Evolutionary conservation across 2,888 invertebrate species (phyloP), one percentile per base, ranked within the genome.

Genomic region (Zele albiditarsus): DNA sequence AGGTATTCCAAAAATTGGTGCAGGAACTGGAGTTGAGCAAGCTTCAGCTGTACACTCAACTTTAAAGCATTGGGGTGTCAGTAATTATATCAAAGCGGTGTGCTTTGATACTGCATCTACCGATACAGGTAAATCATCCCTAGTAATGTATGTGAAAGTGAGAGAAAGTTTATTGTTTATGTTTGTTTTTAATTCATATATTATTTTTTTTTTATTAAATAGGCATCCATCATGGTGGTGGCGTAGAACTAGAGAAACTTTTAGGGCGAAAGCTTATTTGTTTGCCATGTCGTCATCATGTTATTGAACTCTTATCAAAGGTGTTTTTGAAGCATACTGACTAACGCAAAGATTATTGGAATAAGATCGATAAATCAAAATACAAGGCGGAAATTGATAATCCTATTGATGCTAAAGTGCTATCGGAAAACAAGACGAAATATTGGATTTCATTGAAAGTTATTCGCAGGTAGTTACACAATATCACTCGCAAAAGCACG

Each of bases 51-150:
- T 76, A 38, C 25, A 71, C 10, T 27, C 25, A n/a, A 67, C 69
- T n/a, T 71, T 73, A 28, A 70, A 76, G 8, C 25, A 70, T 69
- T 78, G 72, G 70, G 57, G 67, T n/a, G 46, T 75, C 46, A 33
- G 27, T 58, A 20, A 38, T n/a, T 27, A 46, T 60, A 65, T 80
- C 14, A 77, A 69, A 74, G 78, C 77, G 2, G 73, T 77, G 71
- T 81, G 81, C 62, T 81, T 79, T 63, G 81, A 82, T 58, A 82
- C 82, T 20, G 79, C 80, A 53, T 62, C 73, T 70, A 73, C 79
- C 53, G 81, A 82, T 66, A 74, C 80, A 46, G 71, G 71, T 76
- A 27, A 16, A 14, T 16, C 23, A 27, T 25, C 14, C 28, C 27
- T 28, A 14, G 12, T 27, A n/a, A n/a, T n/a, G n/a, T n/a, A n/a